phyloP scores from a whole-genome alignment of 2,888 invertebrate species.

The Rotaria macrura region DNA sequence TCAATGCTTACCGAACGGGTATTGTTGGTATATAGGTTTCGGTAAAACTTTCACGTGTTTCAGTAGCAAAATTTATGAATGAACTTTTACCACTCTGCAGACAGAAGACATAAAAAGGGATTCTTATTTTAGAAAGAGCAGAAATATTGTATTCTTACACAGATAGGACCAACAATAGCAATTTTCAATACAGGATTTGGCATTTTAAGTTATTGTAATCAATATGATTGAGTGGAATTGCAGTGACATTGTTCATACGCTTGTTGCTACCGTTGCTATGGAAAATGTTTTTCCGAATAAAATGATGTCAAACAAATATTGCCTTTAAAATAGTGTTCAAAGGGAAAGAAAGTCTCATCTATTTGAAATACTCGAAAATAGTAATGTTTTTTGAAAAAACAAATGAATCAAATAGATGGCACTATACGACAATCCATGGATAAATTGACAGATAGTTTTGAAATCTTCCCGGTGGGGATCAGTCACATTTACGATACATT shows the following conservation, averaged over 20 bases:
- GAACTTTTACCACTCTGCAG: neutral
- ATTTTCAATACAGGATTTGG: neutral
- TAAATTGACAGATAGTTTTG: no score
- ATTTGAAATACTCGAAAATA: no score
- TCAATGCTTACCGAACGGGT: neutral
- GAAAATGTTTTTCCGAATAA: neutral
- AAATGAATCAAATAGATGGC: no score
- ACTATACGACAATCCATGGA: no score
- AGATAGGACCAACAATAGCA: neutral
- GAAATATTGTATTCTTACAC: neutral
- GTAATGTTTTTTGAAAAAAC: no score
- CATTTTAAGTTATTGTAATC: neutral
- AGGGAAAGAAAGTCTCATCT: no score
- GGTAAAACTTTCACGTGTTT: neutral
- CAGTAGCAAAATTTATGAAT: neutral
- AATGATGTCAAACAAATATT: no score
- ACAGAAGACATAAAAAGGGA: neutral
- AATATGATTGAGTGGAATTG: neutral
- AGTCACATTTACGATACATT: no score
- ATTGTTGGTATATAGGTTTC: neutral
- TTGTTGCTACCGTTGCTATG: neutral
- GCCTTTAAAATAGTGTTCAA: no score
- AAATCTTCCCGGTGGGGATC: no score
- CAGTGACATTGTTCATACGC: neutral
- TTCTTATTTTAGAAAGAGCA: neutral